Conservation (phyloP, 2,888 invertebrate genomes). For the Tenthredo amoena region DNA sequence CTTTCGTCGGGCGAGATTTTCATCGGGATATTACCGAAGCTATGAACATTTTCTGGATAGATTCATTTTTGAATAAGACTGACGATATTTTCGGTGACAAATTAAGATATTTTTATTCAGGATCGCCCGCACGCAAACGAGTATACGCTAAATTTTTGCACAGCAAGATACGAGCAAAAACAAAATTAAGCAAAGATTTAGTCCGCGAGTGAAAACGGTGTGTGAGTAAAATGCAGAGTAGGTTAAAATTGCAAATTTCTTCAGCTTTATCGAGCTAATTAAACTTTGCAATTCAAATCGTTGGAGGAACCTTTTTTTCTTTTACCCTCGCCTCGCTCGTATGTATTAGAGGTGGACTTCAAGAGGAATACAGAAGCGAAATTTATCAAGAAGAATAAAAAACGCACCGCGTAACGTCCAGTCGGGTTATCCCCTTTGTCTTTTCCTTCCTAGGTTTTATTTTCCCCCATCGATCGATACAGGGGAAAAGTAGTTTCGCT, state of each 20-base stretch:
- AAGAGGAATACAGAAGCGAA: neutral
- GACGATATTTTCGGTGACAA: neutral
- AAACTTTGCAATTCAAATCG: constrained; percentile 68
- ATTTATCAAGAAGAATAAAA: neutral
- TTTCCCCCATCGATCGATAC: constrained; percentile 2
- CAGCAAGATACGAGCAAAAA: neutral
- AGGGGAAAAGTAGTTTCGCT: neutral
- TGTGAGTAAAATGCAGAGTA: neutral
- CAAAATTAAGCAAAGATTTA: neutral
- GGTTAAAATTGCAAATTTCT: constrained; percentile 71
- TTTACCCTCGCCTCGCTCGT: neutral
- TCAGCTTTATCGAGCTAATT: constrained; percentile 61
- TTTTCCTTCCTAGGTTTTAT: neutral
- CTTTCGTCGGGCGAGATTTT: neutral
- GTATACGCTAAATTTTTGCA: neutral
- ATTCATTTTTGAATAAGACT: neutral
- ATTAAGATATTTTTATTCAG: neutral
- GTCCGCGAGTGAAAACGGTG: neutral
- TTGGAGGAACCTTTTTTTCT: neutral
- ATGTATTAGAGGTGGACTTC: neutral
- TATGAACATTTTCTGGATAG: neutral
- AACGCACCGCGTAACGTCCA: neutral
- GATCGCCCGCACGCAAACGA: neutral
- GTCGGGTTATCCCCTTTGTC: neutral
- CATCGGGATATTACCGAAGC: neutral